Conservation (phyloP, 2,888 invertebrate genomes). For the Drosophila flavopinicola region DNA sequence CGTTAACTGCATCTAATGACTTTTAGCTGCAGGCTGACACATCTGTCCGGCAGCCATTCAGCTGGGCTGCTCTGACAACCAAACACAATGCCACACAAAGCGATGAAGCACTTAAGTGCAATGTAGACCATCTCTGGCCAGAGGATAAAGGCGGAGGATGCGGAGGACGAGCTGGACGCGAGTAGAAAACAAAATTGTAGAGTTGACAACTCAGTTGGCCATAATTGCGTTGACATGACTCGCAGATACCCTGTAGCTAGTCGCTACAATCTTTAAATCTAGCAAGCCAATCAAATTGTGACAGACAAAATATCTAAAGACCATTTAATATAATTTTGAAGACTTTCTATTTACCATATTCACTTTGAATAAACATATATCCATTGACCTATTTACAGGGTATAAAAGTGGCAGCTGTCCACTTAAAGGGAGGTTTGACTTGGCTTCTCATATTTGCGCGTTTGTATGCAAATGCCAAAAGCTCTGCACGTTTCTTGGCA, state of each 20-base stretch:
- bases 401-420: conserved; percentile 46
- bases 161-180: conserved; percentile 1
- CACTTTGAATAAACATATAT: background rate
- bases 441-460: conserved; percentile 58
- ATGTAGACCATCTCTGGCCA: conserved; percentile 37
- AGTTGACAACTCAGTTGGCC: conserved; percentile 22
- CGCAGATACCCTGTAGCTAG: background rate
- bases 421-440: conserved; percentile 34
- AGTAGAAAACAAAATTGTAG: conserved; percentile 18
- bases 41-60: conserved; percentile 23
- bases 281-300: background rate
- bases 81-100: conserved; percentile 58
- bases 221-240: background rate
- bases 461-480: conserved; percentile 59
- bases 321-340: too few relatives aligned
- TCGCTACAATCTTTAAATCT: too few relatives aligned
- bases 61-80: conserved; percentile 41
- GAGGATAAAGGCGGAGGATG: background rate
- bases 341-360: too few relatives aligned
- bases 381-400: background rate
- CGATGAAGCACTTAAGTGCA: conserved; percentile 70
- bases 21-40: conserved; percentile 65
- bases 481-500: conserved; percentile 44
- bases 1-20: conserved; percentile 71
- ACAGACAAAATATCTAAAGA: background rate